A percentile compares a stretch with the other conserved stretches of the same genome.
phyloP scores from a whole-genome alignment of 2,888 invertebrate species.

The Sminthurides aquaticus region DNA sequence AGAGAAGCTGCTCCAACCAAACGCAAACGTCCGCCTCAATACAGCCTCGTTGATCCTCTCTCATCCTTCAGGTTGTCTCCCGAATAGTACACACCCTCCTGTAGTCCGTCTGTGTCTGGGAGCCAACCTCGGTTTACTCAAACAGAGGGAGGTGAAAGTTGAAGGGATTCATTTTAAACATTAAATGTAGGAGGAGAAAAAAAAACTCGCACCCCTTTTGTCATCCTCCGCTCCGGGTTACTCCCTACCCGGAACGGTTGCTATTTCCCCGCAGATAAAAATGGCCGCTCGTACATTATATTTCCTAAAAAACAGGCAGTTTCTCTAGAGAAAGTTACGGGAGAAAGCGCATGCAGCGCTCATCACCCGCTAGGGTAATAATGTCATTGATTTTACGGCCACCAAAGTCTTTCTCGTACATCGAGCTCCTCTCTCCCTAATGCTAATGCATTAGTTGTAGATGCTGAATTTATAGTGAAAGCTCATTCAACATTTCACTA shows the following conservation, averaged over 20 bases:
- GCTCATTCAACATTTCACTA: neutral
- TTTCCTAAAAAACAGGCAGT: no score
- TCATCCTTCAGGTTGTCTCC: no score
- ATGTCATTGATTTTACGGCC: neutral
- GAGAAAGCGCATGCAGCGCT: constrained; percentile 7
- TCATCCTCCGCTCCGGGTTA: neutral
- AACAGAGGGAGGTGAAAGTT: neutral
- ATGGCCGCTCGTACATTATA: no score
- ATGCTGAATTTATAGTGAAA: neutral
- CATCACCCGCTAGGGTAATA: neutral
- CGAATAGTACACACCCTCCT: neutral
- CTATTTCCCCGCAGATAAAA: no score
- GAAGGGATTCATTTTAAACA: neutral
- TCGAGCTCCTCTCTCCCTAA: neutral
- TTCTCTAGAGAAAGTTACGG: no score
- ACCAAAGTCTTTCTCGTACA: neutral
- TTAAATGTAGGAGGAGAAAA: neutral
- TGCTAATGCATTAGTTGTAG: neutral
- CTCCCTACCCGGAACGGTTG: no score
- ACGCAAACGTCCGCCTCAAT: no score
- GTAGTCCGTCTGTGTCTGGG: no score
- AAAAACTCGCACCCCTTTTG: constrained; percentile 1
- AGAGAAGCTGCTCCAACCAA: neutral
- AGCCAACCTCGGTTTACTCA: no score
- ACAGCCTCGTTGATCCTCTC: no score